Percentiles rank a stretch among this genome's conserved stretches.
Conservation (phyloP, 2,113 vertebrate species). For the Casuarius casuarius region DNA sequence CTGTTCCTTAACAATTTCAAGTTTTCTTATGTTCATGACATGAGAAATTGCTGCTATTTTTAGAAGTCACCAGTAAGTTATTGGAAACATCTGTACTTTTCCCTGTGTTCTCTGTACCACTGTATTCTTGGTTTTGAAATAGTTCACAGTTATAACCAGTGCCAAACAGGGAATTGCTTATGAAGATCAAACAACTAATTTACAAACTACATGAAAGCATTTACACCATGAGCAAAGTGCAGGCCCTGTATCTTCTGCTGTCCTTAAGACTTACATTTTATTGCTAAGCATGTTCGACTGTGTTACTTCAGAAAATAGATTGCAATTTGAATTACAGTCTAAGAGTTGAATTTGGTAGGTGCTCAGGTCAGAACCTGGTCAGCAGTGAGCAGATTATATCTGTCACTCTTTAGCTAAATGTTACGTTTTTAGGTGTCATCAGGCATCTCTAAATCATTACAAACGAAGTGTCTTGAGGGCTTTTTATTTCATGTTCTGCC, state of each 20-base stretch:
- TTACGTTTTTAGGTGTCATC: not conserved
- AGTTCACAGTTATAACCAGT: slow-evolving; percentile 22
- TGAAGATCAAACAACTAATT: not conserved
- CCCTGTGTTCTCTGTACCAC: not conserved
- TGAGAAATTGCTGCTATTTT: slow-evolving; percentile 29
- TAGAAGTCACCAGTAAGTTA: slow-evolving; percentile 16
- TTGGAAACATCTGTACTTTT: slow-evolving; percentile 4
- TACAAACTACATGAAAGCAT: not conserved
- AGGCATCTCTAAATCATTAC: not conserved
- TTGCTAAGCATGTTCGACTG: slow-evolving; percentile 34
- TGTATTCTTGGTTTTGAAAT: slow-evolving; percentile 23
- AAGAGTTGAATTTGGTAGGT: not conserved
- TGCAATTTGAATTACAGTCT: slow-evolving; percentile 32
- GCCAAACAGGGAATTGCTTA: slow-evolving; percentile 21
- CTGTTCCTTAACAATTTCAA: not conserved
- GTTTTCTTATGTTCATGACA: not conserved
- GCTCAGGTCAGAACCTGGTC: not conserved
- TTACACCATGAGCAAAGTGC: slow-evolving; percentile 9
- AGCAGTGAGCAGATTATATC: not conserved
- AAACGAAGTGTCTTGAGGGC: not conserved
- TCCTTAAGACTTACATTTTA: slow-evolving; percentile 23
- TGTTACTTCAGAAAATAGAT: slow-evolving; percentile 29
- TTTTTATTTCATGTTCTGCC: not conserved
- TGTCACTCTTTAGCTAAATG: not conserved
- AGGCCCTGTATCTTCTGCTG: not conserved